phyloP scores from a whole-genome alignment of 2,888 invertebrate species.

The Anodontia alba region DNA sequence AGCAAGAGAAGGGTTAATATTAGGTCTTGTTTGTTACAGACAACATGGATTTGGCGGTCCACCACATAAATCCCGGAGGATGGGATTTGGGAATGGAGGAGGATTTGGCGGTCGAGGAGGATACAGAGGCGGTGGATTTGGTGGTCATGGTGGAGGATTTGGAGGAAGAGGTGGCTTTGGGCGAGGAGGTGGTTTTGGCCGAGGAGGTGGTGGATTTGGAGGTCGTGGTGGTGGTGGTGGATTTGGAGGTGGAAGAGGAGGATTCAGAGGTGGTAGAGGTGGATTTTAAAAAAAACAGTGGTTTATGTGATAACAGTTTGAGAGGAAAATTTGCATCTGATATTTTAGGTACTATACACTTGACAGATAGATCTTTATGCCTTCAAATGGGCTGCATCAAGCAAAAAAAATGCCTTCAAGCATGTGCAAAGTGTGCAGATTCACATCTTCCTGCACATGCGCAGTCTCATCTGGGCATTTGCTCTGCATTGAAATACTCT shows the following conservation, averaged over 20 bases:
- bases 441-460: no score
- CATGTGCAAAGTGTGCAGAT: no score
- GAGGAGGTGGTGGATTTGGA: conserved; percentile 31
- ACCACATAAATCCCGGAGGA: conserved; percentile 61
- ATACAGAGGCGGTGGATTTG: conserved; percentile 56
- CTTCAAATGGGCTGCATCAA: no score
- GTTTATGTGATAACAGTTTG: neutral
- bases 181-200: conserved; percentile 38
- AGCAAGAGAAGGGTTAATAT: neutral
- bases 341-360: no score
- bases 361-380: no score
- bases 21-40: conserved; percentile 24
- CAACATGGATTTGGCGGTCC: conserved; percentile 42
- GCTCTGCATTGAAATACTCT: no score
- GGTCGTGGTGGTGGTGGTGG: conserved; percentile 30
- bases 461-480: no score
- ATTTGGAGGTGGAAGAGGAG: conserved; percentile 30
- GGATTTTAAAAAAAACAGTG: conserved; percentile 18
- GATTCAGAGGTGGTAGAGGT: conserved; percentile 28
- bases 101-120: conserved; percentile 39
- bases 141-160: conserved; percentile 45
- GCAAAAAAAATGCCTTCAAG: no score
- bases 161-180: conserved; percentile 45
- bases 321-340: no score
- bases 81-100: conserved; percentile 75